Evolutionary conservation across 2,113 vertebrate genomes (phyloP).

Genomic region (Tapirus terrestris): DNA sequence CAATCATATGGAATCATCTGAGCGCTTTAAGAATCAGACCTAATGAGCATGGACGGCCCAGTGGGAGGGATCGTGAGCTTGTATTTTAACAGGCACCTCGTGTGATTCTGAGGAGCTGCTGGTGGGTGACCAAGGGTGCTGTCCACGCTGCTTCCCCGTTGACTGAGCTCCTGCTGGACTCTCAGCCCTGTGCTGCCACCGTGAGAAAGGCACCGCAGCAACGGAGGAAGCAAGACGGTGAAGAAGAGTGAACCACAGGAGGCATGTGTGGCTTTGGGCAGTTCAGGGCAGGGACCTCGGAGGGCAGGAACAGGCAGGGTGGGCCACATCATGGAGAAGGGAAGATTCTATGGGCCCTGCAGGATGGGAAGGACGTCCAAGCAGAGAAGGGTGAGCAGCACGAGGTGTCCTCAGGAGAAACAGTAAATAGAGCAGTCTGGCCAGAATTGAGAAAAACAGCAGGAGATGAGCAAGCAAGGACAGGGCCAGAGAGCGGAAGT

Average conservation of each 20-base stretch:
- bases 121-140: accelerated
- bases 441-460: not conserved
- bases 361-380: not conserved
- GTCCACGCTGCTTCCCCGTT: not conserved
- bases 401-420: not conserved
- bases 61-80: not conserved
- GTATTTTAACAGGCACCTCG: not conserved
- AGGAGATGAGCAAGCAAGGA: not conserved
- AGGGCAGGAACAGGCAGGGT: not conserved
- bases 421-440: not conserved
- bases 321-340: not conserved
- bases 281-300: not conserved
- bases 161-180: not conserved
- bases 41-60: not conserved
- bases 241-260: not conserved
- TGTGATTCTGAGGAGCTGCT: not conserved
- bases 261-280: not conserved
- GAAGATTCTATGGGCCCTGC: not conserved
- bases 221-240: not conserved
- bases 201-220: not conserved
- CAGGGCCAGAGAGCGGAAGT: not conserved
- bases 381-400: not conserved
- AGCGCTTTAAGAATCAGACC: not conserved
- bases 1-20: not conserved
- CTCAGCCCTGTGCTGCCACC: not conserved